Evolutionary conservation across 1,140 invertebrate species (phyloP).

Genomic region (Octopus sinensis): DNA sequence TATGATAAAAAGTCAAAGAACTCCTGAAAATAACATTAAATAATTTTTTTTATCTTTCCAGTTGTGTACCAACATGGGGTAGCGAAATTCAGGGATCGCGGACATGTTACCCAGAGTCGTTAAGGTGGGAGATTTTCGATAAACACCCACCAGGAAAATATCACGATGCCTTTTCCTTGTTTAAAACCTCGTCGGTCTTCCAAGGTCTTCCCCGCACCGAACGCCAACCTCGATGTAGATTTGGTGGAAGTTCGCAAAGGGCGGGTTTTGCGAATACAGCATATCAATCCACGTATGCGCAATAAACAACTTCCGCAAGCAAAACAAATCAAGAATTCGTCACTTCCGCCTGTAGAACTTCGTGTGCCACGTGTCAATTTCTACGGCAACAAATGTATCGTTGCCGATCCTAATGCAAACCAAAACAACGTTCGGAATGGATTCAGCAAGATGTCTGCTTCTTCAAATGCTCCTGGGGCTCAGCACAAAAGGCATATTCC

Average conservation of each 20-base stretch:
- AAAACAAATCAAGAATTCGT: constrained; percentile 32
- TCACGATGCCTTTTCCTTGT: not conserved
- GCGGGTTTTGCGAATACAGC: constrained; percentile 38
- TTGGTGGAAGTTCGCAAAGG: constrained; percentile 39
- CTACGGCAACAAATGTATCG: not conserved
- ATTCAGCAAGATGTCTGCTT: constrained; percentile 9
- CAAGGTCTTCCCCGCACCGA: constrained; percentile 31
- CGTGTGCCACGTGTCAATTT: constrained; percentile 15
- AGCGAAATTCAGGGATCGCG: too few relatives aligned
- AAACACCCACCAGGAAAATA: not conserved
- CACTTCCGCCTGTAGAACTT: constrained; percentile 14
- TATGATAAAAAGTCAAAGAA: too few relatives aligned
- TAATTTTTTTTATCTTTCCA: too few relatives aligned
- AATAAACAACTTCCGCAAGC: constrained; percentile 45
- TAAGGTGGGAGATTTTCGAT: not conserved
- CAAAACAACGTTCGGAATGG: constrained; percentile 7
- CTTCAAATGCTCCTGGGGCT: too few relatives aligned
- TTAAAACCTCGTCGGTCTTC: constrained; percentile 7
- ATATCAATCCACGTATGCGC: constrained; percentile 40
- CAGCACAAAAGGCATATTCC: not conserved
- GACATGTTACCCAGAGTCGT: not conserved
- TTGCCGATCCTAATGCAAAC: not conserved
- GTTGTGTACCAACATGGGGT: too few relatives aligned
- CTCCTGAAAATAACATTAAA: too few relatives aligned
- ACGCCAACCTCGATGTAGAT: constrained; percentile 16